Percentiles rank a stretch among this genome's conserved stretches.
Conservation (phyloP, 1,140 invertebrate genomes). For the Pseudomyrmex cubaensis region DNA sequence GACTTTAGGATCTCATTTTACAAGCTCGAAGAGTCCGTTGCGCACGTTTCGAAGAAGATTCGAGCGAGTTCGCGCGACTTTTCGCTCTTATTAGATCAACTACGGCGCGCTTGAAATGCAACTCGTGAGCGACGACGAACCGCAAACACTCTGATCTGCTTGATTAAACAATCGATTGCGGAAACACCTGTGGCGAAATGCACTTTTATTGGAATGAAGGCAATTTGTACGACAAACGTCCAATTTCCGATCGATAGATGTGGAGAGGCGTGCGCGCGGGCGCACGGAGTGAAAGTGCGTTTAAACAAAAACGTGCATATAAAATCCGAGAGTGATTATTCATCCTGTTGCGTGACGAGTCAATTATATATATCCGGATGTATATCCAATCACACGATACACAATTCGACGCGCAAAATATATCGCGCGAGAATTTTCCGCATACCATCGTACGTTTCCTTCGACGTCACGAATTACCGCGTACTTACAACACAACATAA, state of each 20-base stretch:
- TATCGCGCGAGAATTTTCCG: too few species aligned
- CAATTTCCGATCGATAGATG: slow-evolving; percentile 11
- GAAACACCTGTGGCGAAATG: background rate
- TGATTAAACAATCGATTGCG: background rate
- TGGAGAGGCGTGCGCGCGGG: too few species aligned
- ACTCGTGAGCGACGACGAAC: background rate
- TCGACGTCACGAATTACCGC: too few species aligned
- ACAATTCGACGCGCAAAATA: too few species aligned
- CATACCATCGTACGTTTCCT: too few species aligned
- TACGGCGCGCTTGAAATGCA: background rate
- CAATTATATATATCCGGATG: background rate
- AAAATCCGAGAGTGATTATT: background rate
- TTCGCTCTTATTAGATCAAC: background rate
- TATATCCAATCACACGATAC: background rate
- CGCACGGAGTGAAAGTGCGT: background rate
- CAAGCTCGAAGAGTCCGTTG: too few species aligned
- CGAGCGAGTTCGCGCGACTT: too few species aligned
- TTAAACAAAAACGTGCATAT: slow-evolving; percentile 2
- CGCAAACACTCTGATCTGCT: background rate
- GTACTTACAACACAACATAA: too few species aligned
- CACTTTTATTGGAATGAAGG: slow-evolving; percentile 30
- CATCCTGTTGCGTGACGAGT: background rate
- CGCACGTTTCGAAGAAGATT: too few species aligned
- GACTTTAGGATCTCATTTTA: too few species aligned
- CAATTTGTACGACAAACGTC: background rate